These are phyloP conservation scores for Antedon mediterranea DNA, from an alignment of 53 echinoderm and acorn worm genomes.

Conservation along the genomic window DNA sequence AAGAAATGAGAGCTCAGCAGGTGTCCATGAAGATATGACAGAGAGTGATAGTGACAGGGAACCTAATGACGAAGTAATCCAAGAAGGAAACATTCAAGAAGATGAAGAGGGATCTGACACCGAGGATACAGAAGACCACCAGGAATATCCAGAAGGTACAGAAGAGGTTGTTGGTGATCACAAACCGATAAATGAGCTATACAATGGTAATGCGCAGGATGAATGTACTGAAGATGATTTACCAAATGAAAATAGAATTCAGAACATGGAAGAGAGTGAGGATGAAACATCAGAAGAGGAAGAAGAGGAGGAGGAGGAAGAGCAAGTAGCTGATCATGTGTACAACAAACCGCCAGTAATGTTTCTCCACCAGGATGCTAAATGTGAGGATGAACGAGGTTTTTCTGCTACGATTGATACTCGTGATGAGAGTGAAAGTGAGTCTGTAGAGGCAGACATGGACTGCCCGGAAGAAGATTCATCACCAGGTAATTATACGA, in stretches of 20 bases:
- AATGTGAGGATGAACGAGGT: not conserved
- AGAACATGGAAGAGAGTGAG: not conserved
- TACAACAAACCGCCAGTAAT: too few species aligned
- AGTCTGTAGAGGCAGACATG: not conserved
- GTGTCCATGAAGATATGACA: not conserved
- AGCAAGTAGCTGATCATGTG: too few species aligned
- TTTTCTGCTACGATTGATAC: not conserved
- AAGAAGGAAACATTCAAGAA: slow-evolving; percentile 15
- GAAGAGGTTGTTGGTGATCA: not conserved
- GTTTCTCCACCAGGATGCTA: not conserved
- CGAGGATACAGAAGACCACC: slow-evolving; percentile 37
- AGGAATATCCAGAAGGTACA: not conserved
- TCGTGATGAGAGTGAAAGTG: not conserved
- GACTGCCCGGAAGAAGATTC: not conserved
- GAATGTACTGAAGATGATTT: not conserved
- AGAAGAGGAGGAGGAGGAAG: not conserved
- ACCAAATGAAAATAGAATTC: not conserved
- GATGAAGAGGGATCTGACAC: slow-evolving; percentile 19
- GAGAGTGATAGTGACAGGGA: not conserved
- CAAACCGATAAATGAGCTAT: not conserved
- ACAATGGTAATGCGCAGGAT: not conserved
- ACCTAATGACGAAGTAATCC: slow-evolving; percentile 14
- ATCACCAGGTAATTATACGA: not conserved
- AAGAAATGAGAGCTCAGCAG: not conserved
- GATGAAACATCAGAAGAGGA: not conserved